These are phyloP conservation scores for Dromas ardeola DNA, from an alignment of 2,113 vertebrate species.

Conservation along the genomic window DNA sequence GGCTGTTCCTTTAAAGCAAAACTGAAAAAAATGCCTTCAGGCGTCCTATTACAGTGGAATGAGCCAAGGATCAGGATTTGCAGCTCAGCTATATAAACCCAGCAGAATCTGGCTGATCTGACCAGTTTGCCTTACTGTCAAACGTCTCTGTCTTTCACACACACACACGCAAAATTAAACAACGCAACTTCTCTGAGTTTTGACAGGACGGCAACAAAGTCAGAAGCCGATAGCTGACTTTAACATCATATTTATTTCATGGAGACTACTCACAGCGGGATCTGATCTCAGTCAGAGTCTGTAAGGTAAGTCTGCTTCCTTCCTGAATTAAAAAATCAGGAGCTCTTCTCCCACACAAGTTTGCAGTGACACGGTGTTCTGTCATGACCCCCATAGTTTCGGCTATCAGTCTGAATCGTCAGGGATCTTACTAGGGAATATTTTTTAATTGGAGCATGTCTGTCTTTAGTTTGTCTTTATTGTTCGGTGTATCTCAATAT, in stretches of 20 bases:
- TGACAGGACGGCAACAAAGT: conserved; percentile 22
- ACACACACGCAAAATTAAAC: not conserved
- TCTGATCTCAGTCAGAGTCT: not conserved
- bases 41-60: conserved; percentile 81
- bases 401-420: rapidly evolving
- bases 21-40: conserved; percentile 75
- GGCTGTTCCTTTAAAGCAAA: conserved; percentile 82
- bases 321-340: not conserved
- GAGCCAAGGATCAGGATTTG: conserved; percentile 67
- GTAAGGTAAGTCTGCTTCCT: conserved; percentile 60
- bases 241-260: not conserved
- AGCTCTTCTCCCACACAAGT: not conserved
- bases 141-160: conserved; percentile 3
- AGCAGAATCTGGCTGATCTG: conserved; percentile 68
- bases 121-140: conserved; percentile 67
- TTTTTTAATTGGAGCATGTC: not conserved
- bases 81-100: conserved; percentile 78
- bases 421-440: not conserved
- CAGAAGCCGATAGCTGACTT: not conserved
- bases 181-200: not conserved
- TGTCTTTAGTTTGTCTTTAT: not conserved
- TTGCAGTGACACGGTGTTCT: not conserved
- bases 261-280: conserved; percentile 12
- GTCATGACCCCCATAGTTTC: not conserved
- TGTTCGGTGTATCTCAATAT: no score